A percentile compares a stretch with the other conserved stretches of the same genome.
phyloP scores from a whole-genome alignment of 2,113 vertebrate species.

The Triplophysa tibetana region DNA sequence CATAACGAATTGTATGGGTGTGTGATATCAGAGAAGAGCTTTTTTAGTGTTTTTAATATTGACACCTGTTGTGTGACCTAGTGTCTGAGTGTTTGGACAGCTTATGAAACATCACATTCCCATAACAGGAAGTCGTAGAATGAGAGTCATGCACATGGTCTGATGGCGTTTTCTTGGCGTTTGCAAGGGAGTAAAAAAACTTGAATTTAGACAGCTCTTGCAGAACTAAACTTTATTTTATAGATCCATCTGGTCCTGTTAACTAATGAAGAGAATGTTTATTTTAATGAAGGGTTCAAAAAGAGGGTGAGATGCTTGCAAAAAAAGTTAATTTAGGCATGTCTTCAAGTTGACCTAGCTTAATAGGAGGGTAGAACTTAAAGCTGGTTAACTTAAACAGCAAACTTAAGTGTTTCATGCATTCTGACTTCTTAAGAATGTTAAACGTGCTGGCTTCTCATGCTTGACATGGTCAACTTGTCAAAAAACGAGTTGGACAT shows the following conservation, averaged over 20 bases:
- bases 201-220: no score
- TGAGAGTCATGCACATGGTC: not conserved
- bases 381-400: no score
- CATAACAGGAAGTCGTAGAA: not conserved
- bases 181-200: no score
- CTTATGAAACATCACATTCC: not conserved
- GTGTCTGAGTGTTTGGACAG: not conserved
- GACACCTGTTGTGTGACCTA: conserved; percentile 13
- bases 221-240: no score
- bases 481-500: no score
- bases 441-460: no score
- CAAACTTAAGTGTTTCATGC: not conserved
- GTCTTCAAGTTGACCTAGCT: not conserved
- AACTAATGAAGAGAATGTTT: not conserved
- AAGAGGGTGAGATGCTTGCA: no score
- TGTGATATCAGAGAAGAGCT: not conserved
- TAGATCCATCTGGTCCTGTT: not conserved
- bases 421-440: not conserved
- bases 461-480: no score
- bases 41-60: conserved; percentile 1
- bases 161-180: not conserved
- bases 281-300: not conserved
- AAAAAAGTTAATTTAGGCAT: no score
- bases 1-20: not conserved
- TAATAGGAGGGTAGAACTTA: not conserved